Base-by-base conservation (phyloP, 92 coral and sea anemone genomes). In the Micromussa lordhowensis region DNA sequence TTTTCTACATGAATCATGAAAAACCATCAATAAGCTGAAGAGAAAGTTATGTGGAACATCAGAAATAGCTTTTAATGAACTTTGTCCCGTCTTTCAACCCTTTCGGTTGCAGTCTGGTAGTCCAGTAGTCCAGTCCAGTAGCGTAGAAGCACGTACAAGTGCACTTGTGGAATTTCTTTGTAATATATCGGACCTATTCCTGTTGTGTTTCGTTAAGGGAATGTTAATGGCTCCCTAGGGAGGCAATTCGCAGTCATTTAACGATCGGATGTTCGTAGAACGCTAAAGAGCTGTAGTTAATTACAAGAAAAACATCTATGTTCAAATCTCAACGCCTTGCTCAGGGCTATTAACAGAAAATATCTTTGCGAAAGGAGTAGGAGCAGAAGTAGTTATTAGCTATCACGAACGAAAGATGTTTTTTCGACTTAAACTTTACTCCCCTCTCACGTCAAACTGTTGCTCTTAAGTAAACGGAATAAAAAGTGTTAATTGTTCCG, bases 141-240 rank as follows among this genome's bases (percentile, higher is more conserved):
- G 12, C 80, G 36, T 24, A 38, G 75, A 28, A 81, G 40, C 76
- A 30, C 19, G 30, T 24, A 26, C 29, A 26, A 44, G 51, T 44
- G 51, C 32, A 6, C 28, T 78, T 26, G 36, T 1, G 76, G 68
- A 17, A 68, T 68, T 75, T 82, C 26, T 35, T 22, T 29, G 29
- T 38, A 70, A 61, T 29, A 31, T 61, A 61, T 72, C 11, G 82
- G 70, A 66, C 83, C 79, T 75, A 16, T 24, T 28, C 24, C 30
- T 35, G 29, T 66, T 77, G 58, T 31, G 68, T 64, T 44, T 22
- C 61, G 72, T 53, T 48, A 55, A 84, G 82, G 34, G 73, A 32
- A 14, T 63, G 54, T 68, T 78, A 51, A 72, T 77, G 59, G 61
- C 82, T 38, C 84, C 73, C 80, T 75, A 29, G 72, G 88, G 74